phyloP scores from a whole-genome alignment of 2,888 invertebrate species.

The Chouioia cunea region DNA sequence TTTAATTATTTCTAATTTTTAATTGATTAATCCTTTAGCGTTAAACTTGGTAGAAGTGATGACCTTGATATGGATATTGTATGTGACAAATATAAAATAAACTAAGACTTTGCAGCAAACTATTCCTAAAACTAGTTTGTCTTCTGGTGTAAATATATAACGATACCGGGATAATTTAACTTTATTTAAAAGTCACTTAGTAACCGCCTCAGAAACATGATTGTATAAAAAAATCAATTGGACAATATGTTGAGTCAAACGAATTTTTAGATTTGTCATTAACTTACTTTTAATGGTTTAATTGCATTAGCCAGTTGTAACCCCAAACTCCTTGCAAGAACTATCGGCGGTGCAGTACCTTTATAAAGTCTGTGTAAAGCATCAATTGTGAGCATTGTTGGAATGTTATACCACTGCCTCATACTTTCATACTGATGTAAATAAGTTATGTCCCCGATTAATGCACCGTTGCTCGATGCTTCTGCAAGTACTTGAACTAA shows the following conservation, averaged over 20 bases:
- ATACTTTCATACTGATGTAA: constrained; percentile 86
- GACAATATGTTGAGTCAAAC: too few species aligned
- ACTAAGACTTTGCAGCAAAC: too few species aligned
- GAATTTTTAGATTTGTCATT: not conserved
- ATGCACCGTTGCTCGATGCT: constrained; percentile 80
- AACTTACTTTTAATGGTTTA: constrained; percentile 78
- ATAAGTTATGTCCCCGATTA: constrained; percentile 78
- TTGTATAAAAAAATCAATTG: constrained; percentile 31
- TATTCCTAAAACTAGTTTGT: too few species aligned
- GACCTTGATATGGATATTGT: too few species aligned
- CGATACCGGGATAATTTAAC: too few species aligned
- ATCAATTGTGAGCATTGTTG: constrained; percentile 89
- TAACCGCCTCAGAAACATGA: too few species aligned
- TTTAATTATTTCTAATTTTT: too few species aligned
- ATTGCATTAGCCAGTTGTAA: constrained; percentile 84
- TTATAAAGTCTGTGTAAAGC: constrained; percentile 87
- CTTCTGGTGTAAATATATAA: too few species aligned
- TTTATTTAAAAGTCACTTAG: too few species aligned
- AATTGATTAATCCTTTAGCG: too few species aligned
- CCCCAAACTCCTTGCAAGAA: constrained; percentile 85
- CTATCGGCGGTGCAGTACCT: constrained; percentile 79
- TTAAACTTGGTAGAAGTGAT: too few species aligned
- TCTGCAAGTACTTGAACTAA: constrained; percentile 80
- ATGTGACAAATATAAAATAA: too few species aligned
- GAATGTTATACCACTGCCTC: constrained; percentile 88